Evolutionary conservation across 2,797 vertebrate species (phyloP), one percentile per base, ranked within the genome.

Genomic region (Molossus molossus): DNA sequence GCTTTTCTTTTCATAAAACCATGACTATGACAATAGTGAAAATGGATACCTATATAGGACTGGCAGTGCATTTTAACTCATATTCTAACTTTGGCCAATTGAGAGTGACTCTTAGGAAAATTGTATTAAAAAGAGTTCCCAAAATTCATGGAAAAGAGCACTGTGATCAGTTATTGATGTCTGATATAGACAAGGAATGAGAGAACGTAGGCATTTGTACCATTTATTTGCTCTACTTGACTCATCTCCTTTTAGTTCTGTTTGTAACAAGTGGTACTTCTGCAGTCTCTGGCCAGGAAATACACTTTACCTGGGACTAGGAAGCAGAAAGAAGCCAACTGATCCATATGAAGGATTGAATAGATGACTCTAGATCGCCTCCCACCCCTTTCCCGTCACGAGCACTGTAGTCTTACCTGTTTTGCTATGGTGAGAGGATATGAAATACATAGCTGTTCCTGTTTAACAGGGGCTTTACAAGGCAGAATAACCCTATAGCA

Each of bases 1-100:
- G 55, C 25, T 81, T 53, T 90, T 67, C 17, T 88, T 84, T 84
- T 89, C 25, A 27, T 86, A 75, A 91, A 86, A 82, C 40, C 17
- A 69, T 76, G 67, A 58, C 45, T 45, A 15, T 83, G 73, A 67
- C 48, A 90, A 45, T 69, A 90, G 9, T 79, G 60, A 82, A 93
- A 93, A 80, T 85, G 23, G 23, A 45, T 73, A 64, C 20, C 37
- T 77, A 2, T 53, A 7, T 37, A n/a, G 64, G 80, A 64, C 37
- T 76, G 55, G 14, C 73, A 60, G 0, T 60, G 8, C 9, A 9
- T 62, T 81, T 87, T 75, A 65, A 75, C 50, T 73, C 15, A 5
- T 40, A 73, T 80, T 85, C 40, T 79, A 77, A 60, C 20, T 58
- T 90, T 67, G n/a, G 53, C 85, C 58, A 33, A 3, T 75, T 73